Evolutionary conservation across 2,797 vertebrate species (phyloP).

Genomic region (Clarias platycephalus): DNA sequence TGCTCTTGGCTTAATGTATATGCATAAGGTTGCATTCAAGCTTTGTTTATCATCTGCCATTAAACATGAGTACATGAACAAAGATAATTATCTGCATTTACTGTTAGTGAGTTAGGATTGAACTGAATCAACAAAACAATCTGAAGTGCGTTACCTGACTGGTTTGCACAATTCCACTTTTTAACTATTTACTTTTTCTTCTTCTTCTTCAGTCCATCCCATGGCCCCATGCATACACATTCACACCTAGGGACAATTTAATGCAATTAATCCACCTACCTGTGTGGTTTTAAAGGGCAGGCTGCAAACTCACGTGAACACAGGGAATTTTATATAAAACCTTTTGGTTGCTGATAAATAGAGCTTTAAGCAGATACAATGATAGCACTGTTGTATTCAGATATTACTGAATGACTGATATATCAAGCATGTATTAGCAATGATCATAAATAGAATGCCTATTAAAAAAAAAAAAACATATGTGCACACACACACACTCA

Average conservation of each 20-base stretch:
- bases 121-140: too few relatives aligned
- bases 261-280: neutral
- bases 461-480: neutral
- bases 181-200: neutral
- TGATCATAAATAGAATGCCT: neutral
- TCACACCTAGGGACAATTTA: neutral
- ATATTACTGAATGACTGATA: neutral
- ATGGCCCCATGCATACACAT: neutral
- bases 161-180: neutral
- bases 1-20: slow-evolving; percentile 28
- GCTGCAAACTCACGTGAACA: neutral
- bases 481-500: neutral
- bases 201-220: neutral
- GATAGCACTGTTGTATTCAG: neutral
- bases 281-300: neutral
- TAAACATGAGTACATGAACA: slow-evolving; percentile 44
- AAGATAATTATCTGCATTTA: slow-evolving; percentile 20
- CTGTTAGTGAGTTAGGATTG: neutral
- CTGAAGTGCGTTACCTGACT: neutral
- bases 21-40: slow-evolving; percentile 16
- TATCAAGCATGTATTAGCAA: neutral
- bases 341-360: neutral
- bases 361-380: neutral
- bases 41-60: slow-evolving; percentile 44
- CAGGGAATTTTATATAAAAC: neutral